Evolutionary conservation across 2,797 vertebrate species (phyloP).

Genomic region (Hydrophis major): DNA sequence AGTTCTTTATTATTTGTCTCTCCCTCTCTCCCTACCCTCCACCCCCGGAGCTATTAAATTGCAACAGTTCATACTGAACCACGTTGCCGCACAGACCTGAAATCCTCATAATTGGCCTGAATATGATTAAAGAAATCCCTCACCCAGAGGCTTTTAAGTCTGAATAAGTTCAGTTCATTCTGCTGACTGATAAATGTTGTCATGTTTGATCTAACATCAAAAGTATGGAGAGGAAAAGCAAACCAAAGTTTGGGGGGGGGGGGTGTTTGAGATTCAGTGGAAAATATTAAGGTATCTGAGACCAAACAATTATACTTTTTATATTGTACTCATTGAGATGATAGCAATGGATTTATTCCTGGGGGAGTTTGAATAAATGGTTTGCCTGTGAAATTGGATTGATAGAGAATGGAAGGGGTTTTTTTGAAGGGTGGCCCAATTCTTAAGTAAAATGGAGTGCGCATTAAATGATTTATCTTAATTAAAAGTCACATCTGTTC

Average conservation of each 20-base stretch:
- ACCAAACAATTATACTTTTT: constrained; percentile 45
- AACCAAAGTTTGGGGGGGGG: background rate
- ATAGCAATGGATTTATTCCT: constrained; percentile 16
- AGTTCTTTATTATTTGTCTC: background rate
- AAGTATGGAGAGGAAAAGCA: constrained; percentile 34
- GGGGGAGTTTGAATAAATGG: constrained; percentile 16
- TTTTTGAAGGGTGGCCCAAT: constrained; percentile 29
- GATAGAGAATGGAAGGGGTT: background rate
- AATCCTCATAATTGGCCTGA: constrained; percentile 39
- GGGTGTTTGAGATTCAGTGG: background rate
- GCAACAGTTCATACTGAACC: constrained; percentile 5
- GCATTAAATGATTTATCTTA: constrained; percentile 40
- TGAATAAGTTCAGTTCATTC: constrained; percentile 44
- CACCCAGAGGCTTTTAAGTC: constrained; percentile 40
- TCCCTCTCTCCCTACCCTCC: background rate
- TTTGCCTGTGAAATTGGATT: background rate
- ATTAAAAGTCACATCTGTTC: constrained; percentile 30
- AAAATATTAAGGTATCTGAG: constrained; percentile 14
- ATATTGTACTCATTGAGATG: constrained; percentile 4
- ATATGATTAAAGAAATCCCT: constrained; percentile 46
- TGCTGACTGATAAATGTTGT: constrained; percentile 36
- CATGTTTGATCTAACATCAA: constrained; percentile 50
- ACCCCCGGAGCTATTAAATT: constrained; percentile 23
- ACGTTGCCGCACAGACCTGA: constrained; percentile 4
- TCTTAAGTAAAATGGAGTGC: constrained; percentile 47